These are phyloP conservation scores for Ormyrus rosae DNA, from an alignment of 2,888 invertebrate species.

Conservation along the genomic window DNA sequence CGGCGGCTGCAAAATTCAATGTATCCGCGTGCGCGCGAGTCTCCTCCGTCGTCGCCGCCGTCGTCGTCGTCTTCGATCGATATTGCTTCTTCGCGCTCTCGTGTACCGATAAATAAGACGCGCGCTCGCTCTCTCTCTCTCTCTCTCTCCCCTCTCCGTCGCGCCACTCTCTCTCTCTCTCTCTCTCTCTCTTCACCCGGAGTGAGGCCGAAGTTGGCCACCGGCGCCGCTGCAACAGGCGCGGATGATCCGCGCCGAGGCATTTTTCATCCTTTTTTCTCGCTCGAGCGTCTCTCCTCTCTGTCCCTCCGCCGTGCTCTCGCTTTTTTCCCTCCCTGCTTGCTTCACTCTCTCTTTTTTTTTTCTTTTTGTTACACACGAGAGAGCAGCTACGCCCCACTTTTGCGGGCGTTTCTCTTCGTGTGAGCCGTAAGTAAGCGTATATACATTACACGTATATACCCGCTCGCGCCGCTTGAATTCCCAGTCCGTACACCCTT, in stretches of 20 bases:
- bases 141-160: neutral
- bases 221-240: neutral
- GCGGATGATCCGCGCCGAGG: slow-evolving; percentile 9
- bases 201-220: neutral
- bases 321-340: neutral
- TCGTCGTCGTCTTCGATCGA: slow-evolving; percentile 22
- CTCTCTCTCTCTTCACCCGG: neutral
- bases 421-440: no score
- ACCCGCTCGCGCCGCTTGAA: no score
- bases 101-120: slow-evolving; percentile 42
- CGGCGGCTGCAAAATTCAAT: neutral
- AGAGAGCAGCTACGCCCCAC: neutral
- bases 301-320: neutral
- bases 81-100: slow-evolving; percentile 37
- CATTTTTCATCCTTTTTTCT: slow-evolving; percentile 7
- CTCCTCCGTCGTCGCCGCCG: neutral
- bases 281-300: neutral
- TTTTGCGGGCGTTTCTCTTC: no score
- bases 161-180: neutral
- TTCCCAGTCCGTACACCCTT: no score
- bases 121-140: neutral
- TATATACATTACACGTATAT: no score
- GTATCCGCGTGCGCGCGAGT: slow-evolving; percentile 5
- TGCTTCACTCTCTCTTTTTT: neutral
- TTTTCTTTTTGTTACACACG: neutral